Evolutionary conservation across 2,797 vertebrate genomes (phyloP), one percentile per base, ranked within the genome.

Genomic region (Bradypus variegatus): DNA sequence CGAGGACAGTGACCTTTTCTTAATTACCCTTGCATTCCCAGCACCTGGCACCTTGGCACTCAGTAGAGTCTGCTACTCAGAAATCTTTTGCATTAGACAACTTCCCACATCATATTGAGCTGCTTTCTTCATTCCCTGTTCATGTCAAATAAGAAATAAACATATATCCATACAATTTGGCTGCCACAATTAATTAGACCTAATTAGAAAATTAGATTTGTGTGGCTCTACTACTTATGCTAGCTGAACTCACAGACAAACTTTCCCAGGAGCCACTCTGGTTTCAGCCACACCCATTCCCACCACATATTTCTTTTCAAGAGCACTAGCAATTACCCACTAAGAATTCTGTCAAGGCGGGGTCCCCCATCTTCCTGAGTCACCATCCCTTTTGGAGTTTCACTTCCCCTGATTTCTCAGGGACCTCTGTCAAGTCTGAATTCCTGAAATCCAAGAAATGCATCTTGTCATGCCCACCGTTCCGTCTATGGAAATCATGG

Each of bases 1-100:
- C 25, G 27, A 86, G 90, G 84, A 77, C 89, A 84, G 50, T 33
- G 77, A 95, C 88, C 88, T 94, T 94, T 94, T 75, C 86, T 94
- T 93, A 89, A 94, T 94, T 88, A 94, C 91, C 89, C 86, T 67
- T 81, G 67, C 91, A 65, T 93, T 67, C 86, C 73, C 15, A 25
- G 64, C 69, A 93, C 77, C 90, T 94, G 94, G 83, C 93, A 69
- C 87, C 41, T 88, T 83, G 72, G 50, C 50, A n/a, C 23, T 69
- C 81, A 45, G 55, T 48, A 88, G 79, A n/a, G n/a, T 93, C 53
- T 79, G 77, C 27, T 23, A 53, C 77, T 50, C 79, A 94, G 78
- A 86, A 95, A 94, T 73, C 50, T 41, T 92, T 76, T 73, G 77
- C 9, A 27, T 77, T 18, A 77, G 72, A 86, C 55, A 92, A 87